Evolutionary conservation across 2,888 invertebrate genomes (phyloP).

Genomic region (Dicyrtomina minuta): DNA sequence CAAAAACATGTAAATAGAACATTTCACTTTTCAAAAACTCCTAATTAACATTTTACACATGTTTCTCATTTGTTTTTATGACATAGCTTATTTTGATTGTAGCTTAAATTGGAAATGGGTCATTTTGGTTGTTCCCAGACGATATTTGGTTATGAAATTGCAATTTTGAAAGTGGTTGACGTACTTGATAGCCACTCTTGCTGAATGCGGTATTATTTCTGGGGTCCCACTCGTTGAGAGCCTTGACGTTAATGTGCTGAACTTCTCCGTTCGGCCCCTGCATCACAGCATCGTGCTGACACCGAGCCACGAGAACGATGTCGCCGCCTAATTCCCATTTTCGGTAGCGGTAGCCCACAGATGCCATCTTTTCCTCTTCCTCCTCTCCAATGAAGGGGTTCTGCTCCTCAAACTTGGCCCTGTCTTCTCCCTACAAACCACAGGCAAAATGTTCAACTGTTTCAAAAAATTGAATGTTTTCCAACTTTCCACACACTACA

Average conservation of each 20-base stretch:
- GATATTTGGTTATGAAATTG: neutral
- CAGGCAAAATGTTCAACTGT: conserved; percentile 20
- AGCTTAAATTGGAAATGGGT: too few species aligned
- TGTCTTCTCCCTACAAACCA: conserved; percentile 72
- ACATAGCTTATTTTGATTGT: too few species aligned
- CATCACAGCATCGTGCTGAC: conserved; percentile 95
- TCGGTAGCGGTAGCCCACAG: conserved; percentile 94
- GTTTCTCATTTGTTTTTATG: too few species aligned
- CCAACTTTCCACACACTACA: neutral
- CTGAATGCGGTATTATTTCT: conserved; percentile 58
- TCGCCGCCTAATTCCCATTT: conserved; percentile 95
- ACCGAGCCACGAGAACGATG: conserved; percentile 85
- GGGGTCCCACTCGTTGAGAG: conserved; percentile 98
- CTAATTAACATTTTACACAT: too few species aligned
- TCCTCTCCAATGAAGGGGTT: conserved; percentile 94
- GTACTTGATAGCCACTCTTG: conserved; percentile 26
- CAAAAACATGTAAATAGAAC: too few species aligned
- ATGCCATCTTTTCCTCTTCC: conserved; percentile 89
- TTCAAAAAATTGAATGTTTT: neutral
- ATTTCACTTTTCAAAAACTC: too few species aligned
- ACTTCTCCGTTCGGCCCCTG: conserved; percentile 82
- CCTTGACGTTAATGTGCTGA: conserved; percentile 93
- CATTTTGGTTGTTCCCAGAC: too few species aligned
- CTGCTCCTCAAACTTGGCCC: conserved; percentile 82
- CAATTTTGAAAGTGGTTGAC: too few species aligned